Evolutionary conservation across 2,113 vertebrate species (phyloP).

Genomic region (Zootoca vivipara): DNA sequence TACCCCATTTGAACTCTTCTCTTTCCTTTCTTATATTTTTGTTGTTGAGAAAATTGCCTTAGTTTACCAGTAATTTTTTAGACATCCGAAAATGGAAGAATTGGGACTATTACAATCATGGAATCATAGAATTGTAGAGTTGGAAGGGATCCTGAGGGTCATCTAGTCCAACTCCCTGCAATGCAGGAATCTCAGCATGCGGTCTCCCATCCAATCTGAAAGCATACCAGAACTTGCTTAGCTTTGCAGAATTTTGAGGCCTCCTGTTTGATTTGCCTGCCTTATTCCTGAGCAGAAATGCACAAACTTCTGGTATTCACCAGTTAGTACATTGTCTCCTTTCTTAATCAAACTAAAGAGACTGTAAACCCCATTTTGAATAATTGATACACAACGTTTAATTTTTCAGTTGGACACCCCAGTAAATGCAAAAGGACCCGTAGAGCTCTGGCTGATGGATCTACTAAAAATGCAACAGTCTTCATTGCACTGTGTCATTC

Average conservation of each 20-base stretch:
- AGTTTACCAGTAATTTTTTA: background rate
- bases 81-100: background rate
- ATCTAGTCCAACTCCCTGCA: too few relatives aligned
- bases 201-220: too few relatives aligned
- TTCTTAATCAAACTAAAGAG: background rate
- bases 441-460: slow-evolving; percentile 85
- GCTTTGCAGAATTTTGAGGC: background rate
- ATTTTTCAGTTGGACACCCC: slow-evolving; percentile 78
- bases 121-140: too few relatives aligned
- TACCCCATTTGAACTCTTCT: background rate
- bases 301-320: background rate
- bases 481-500: slow-evolving; percentile 84
- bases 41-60: background rate
- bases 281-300: background rate
- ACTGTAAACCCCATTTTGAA: background rate
- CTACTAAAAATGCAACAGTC: slow-evolving; percentile 79
- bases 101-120: background rate
- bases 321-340: background rate
- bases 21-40: background rate
- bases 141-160: too few relatives aligned
- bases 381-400: background rate
- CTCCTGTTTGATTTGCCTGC: background rate
- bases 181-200: too few relatives aligned
- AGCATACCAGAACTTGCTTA: too few relatives aligned
- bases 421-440: slow-evolving; percentile 84